Percentiles rank a stretch among this genome's conserved stretches.
These are phyloP conservation scores for Polylopha cassiicola DNA, from an alignment of 2,888 invertebrate species.

Conservation along the genomic window DNA sequence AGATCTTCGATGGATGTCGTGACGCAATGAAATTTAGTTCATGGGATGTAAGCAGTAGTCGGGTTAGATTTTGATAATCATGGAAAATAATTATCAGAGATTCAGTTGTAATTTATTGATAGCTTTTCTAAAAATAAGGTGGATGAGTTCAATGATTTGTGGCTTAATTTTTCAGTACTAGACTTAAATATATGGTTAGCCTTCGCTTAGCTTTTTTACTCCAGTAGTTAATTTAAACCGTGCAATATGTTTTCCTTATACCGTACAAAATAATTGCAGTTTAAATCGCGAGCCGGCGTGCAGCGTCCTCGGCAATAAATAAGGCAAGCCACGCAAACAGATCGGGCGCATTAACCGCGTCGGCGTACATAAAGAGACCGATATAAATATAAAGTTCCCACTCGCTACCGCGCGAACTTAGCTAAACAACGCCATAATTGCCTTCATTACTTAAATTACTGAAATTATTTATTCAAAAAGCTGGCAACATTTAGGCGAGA, in stretches of 20 bases:
- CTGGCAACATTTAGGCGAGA: slow-evolving; percentile 72
- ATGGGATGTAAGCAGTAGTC: slow-evolving; percentile 15
- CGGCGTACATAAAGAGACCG: slow-evolving; percentile 76
- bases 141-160: too few species aligned
- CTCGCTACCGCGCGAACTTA: slow-evolving; percentile 75
- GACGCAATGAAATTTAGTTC: slow-evolving; percentile 36
- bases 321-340: slow-evolving; percentile 72
- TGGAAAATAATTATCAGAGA: too few species aligned
- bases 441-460: slow-evolving; percentile 79
- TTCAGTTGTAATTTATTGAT: too few species aligned
- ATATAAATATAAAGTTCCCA: slow-evolving; percentile 77
- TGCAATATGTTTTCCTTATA: slow-evolving; percentile 67
- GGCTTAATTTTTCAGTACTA: background rate
- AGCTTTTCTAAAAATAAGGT: background rate
- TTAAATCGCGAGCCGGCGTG: slow-evolving; percentile 69
- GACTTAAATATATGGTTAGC: too few species aligned
- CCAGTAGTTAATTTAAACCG: slow-evolving; percentile 51
- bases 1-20: slow-evolving; percentile 47
- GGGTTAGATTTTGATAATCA: too few species aligned
- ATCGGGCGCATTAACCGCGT: slow-evolving; percentile 76
- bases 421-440: slow-evolving; percentile 78
- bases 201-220: slow-evolving; percentile 27
- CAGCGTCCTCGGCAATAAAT: slow-evolving; percentile 69
- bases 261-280: slow-evolving; percentile 70
- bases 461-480: slow-evolving; percentile 78